These are phyloP conservation scores for Hemicrepidius hirtus DNA, from an alignment of 2,888 invertebrate genomes.

Conservation along the genomic window DNA sequence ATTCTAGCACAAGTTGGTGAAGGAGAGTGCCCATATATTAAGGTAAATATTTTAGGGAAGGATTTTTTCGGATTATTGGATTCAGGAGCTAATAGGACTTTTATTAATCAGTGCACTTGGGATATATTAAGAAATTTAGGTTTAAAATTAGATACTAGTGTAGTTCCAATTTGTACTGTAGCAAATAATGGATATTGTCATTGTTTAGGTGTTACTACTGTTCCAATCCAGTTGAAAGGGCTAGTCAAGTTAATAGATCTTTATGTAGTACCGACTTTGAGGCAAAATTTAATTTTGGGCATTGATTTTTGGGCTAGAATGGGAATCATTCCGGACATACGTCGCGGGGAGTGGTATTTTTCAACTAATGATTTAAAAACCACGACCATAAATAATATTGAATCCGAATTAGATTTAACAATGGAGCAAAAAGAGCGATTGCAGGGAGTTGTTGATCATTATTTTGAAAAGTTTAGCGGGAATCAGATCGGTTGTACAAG, in stretches of 20 bases:
- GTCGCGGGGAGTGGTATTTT: background rate
- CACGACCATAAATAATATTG: no score
- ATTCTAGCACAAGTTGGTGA: conserved; percentile 29
- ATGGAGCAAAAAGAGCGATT: no score
- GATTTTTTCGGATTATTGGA: conserved; percentile 33
- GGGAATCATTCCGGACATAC: background rate
- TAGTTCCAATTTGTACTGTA: background rate
- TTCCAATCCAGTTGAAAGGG: conserved; percentile 19
- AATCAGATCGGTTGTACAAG: no score
- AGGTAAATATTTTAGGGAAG: conserved; percentile 34
- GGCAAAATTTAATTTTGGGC: conserved; percentile 27
- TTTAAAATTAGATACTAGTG: conserved; percentile 6
- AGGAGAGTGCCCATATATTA: conserved; percentile 39
- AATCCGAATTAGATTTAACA: no score
- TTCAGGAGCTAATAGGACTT: conserved; percentile 34
- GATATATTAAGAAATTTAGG: conserved; percentile 2
- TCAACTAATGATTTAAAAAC: background rate
- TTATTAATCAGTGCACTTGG: background rate
- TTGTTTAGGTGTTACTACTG: conserved; percentile 17
- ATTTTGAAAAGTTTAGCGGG: no score
- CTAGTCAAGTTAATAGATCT: conserved; percentile 13
- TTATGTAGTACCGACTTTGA: conserved; percentile 1
- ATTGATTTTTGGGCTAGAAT: conserved; percentile 34
- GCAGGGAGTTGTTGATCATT: no score
- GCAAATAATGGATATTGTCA: conserved; percentile 6